Percentiles rank a stretch among this genome's conserved stretches.
These are phyloP conservation scores for Thyatira batis DNA, from an alignment of 2,888 invertebrate species.

Conservation along the genomic window DNA sequence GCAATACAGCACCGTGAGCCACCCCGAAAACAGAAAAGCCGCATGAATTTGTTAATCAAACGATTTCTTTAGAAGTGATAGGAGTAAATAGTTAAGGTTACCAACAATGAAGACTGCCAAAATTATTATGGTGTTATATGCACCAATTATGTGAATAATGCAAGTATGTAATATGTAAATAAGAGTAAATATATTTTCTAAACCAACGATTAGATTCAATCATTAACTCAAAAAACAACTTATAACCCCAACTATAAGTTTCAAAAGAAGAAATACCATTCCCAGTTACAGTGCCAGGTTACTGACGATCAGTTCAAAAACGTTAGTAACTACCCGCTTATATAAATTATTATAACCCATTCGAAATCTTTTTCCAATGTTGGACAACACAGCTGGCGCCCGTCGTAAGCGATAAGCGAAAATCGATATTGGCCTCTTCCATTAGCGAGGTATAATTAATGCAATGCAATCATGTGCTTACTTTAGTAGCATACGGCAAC, in stretches of 20 bases:
- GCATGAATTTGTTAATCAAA: conserved; percentile 23
- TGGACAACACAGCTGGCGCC: conserved; percentile 50
- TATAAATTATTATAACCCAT: conserved; percentile 45
- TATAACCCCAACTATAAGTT: no score
- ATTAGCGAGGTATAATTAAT: conserved; percentile 65
- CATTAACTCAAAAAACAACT: no score
- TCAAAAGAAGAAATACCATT: no score
- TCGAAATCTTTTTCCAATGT: conserved; percentile 59
- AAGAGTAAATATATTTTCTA: background rate
- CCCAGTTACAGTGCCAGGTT: no score
- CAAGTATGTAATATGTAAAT: background rate
- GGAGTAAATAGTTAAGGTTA: conserved; percentile 25
- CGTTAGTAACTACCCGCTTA: no score
- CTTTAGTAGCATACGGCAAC: conserved; percentile 12
- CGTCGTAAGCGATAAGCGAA: conserved; percentile 65
- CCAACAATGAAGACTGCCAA: conserved; percentile 17
- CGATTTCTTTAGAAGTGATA: conserved; percentile 21
- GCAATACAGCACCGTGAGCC: conserved; percentile 54
- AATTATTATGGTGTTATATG: background rate
- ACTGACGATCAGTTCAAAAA: conserved; percentile 6
- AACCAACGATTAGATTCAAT: conserved; percentile 1
- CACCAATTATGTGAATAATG: background rate
- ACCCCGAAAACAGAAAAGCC: conserved; percentile 41
- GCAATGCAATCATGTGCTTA: conserved; percentile 50
- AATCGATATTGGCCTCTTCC: conserved; percentile 65